Base-by-base conservation (phyloP, 2,113 vertebrate genomes). In the Synodontis membranacea region DNA sequence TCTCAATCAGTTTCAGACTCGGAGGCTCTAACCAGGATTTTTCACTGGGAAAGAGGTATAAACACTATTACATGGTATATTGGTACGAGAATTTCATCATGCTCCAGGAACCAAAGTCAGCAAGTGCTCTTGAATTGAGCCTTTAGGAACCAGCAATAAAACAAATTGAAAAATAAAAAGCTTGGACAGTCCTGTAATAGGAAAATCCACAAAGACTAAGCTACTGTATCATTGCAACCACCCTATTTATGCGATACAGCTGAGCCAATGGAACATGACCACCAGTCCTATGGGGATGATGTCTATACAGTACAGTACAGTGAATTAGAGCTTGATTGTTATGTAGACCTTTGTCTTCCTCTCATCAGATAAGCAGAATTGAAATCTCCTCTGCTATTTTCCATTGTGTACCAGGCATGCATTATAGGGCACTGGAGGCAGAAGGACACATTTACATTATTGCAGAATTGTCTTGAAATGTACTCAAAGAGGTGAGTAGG, bases 141-240 rank as follows among this genome's bases (percentile, higher is more conserved):
- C 79, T 89, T 88, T 84, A 88, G 84, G 70, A 80, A 64, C 28
- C 54, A 74, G 84, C 86, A 88, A 89, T 88, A 89, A 86, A 90
- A 87, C 86, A 89, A 89, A 90, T 86, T 88, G 88, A 88, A 86
- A 89, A 90, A 86, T 84, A 88, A 90, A 90, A 88, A 82, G 84
- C 88, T 75, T 78, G 54, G 84, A 85, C 84, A 87, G 82, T 83
- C 62, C 58, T 85, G 79, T 86, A 88, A 89, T 88, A 88, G 86
- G 84, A 90, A 89, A 86, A 86, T 85, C 84, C 82, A 86, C 84
- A 86, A 84, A 88, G 68, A 54, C 83, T 84, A 72, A 89, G 66
- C 82, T 78, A 72, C 84, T 72, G 84, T 70, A 86, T 84, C 54
- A 50, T 70, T 66, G 74, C 52, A 84, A 39, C 54, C 68, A 79